Conservation (phyloP, 2,888 invertebrate genomes). For the Troilus luridus region DNA sequence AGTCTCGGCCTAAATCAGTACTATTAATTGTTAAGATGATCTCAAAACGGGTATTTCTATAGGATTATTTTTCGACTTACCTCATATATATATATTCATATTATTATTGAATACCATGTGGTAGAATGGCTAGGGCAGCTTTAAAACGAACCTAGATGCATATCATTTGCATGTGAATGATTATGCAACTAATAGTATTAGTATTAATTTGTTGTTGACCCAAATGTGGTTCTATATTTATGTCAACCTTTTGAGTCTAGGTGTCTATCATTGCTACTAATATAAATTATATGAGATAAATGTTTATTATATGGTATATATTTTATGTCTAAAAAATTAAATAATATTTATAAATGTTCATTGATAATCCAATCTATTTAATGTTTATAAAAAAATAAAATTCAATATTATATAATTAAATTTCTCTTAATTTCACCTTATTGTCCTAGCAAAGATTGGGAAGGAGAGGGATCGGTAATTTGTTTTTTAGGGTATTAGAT, state of each 20-base stretch:
- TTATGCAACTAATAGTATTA: constrained; percentile 1
- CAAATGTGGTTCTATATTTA: not conserved
- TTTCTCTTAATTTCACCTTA: not conserved
- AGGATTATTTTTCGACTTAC: too few relatives aligned
- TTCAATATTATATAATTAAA: not conserved
- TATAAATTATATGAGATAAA: not conserved
- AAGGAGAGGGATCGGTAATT: not conserved
- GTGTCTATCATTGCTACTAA: not conserved
- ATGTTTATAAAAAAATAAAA: constrained; percentile 23
- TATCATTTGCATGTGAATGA: constrained; percentile 28
- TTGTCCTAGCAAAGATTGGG: not conserved
- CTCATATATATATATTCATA: too few relatives aligned
- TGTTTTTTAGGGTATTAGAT: too few relatives aligned
- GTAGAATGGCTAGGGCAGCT: constrained; percentile 19
- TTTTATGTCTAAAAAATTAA: constrained; percentile 20
- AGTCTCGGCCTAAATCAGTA: too few relatives aligned
- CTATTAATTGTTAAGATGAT: too few relatives aligned
- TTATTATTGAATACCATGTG: constrained; percentile 11
- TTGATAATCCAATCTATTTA: constrained; percentile 14
- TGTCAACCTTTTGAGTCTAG: not conserved
- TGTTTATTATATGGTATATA: constrained; percentile 28
- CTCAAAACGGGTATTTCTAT: too few relatives aligned
- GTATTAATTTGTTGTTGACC: not conserved
- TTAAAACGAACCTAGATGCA: constrained; percentile 29
- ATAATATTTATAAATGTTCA: constrained; percentile 43